A percentile compares a stretch with the other conserved stretches of the same genome.
These are phyloP conservation scores for Adelognathus sp. DNA, from an alignment of 2,888 invertebrate species.

Conservation along the genomic window DNA sequence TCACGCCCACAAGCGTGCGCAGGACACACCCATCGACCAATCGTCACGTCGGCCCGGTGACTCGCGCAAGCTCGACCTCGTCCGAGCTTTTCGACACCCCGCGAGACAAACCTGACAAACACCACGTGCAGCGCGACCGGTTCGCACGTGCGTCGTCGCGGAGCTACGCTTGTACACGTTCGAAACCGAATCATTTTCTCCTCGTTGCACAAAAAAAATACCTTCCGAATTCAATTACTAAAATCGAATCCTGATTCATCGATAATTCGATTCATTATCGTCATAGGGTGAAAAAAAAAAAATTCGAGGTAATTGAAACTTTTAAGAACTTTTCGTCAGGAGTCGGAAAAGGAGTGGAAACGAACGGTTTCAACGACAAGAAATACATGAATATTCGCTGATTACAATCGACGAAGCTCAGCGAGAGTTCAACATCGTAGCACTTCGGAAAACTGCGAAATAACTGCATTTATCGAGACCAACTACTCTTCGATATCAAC, in stretches of 20 bases:
- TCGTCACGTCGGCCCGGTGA: conserved; percentile 72
- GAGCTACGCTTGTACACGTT: conserved; percentile 55
- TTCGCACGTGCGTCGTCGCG: conserved; percentile 76
- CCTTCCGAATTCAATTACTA: conserved; percentile 14
- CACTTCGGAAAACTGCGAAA: no score
- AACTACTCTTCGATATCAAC: neutral
- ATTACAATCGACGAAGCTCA: neutral
- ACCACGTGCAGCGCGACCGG: conserved; percentile 79
- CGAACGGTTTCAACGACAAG: neutral
- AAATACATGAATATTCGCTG: neutral
- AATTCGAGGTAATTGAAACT: neutral
- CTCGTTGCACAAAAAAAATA: neutral
- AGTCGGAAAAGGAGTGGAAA: neutral
- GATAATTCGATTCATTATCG: no score
- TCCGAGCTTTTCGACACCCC: conserved; percentile 70
- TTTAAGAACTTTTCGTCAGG: neutral
- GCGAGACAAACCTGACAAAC: conserved; percentile 76
- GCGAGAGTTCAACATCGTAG: neutral
- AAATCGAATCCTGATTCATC: neutral
- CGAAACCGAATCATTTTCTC: neutral
- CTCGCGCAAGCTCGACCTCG: conserved; percentile 73
- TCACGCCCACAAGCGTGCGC: conserved; percentile 79
- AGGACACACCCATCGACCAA: conserved; percentile 78
- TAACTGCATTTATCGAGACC: neutral
- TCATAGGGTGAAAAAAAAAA: neutral